Conservation (phyloP, 2,888 invertebrate genomes). For the Lasioglossum figueresi region DNA sequence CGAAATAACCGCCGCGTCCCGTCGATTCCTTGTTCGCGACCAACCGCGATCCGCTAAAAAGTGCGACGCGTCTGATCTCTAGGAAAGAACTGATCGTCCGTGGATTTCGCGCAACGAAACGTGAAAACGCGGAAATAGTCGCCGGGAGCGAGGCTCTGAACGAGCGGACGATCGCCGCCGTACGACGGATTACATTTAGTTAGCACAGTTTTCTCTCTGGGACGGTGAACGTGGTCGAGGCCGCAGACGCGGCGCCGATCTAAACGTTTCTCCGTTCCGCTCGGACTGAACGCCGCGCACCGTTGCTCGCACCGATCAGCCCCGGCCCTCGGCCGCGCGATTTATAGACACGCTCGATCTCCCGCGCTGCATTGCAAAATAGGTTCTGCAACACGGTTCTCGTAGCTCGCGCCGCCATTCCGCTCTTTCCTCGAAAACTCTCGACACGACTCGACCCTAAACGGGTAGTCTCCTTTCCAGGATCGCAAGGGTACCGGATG, state of each 20-base stretch:
- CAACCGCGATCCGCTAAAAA: constrained; percentile 8
- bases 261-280: constrained; percentile 70
- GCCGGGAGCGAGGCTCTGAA: constrained; percentile 10
- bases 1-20: constrained; percentile 49
- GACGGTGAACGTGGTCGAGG: constrained; percentile 65
- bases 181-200: constrained; percentile 59
- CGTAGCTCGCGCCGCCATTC: background rate
- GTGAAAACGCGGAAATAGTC: constrained; percentile 48
- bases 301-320: constrained; percentile 30
- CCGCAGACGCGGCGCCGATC: constrained; percentile 77
- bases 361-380: constrained; percentile 35
- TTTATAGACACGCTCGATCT: constrained; percentile 35
- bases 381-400: constrained; percentile 1
- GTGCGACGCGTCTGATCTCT: background rate
- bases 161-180: constrained; percentile 39
- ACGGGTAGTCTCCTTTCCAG: too few relatives aligned
- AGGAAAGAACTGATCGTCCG: background rate
- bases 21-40: constrained; percentile 20
- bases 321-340: constrained; percentile 19
- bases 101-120: constrained; percentile 30
- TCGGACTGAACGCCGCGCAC: constrained; percentile 45
- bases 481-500: too few relatives aligned
- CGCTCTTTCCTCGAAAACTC: constrained; percentile 16
- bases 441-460: background rate
- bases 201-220: constrained; percentile 69